A percentile compares a stretch with the other conserved stretches of the same genome.
These are phyloP conservation scores for Pterobdella sp. DNA, from an alignment of 2,888 invertebrate genomes.

Conservation along the genomic window DNA sequence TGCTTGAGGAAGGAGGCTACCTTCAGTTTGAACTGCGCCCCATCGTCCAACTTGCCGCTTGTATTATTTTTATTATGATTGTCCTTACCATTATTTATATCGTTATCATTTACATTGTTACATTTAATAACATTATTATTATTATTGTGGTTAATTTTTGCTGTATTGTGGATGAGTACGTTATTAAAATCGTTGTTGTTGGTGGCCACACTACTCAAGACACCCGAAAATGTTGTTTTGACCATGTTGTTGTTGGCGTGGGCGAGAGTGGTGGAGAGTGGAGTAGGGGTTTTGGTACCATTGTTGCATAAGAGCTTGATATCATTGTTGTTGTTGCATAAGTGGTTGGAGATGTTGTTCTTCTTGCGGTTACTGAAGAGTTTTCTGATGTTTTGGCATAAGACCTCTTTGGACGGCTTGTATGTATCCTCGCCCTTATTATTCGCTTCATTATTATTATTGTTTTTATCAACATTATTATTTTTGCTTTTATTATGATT, in stretches of 20 bases:
- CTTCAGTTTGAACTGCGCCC: slow-evolving; percentile 1
- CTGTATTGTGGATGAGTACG: background rate
- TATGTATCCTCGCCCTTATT: background rate
- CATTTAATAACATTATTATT: background rate
- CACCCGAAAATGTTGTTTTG: background rate
- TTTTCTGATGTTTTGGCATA: background rate
- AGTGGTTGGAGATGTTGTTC: background rate
- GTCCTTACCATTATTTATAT: background rate
- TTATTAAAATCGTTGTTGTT: background rate
- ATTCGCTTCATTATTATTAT: background rate
- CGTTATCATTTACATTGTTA: background rate
- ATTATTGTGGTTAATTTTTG: slow-evolving; percentile 8
- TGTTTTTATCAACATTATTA: background rate
- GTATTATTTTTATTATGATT: background rate
- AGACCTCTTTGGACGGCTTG: background rate
- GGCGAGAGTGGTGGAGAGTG: background rate
- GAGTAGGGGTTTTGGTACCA: background rate
- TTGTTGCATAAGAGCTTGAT: background rate
- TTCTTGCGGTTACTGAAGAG: background rate
- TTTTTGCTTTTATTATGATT: background rate
- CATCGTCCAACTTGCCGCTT: background rate
- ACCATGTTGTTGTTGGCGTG: background rate
- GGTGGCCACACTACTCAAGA: background rate
- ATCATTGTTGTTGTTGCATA: slow-evolving; percentile 5
- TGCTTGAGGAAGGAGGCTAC: slow-evolving; percentile 12